Evolutionary conservation across 2,113 vertebrate species (phyloP).

Genomic region (Ia io): DNA sequence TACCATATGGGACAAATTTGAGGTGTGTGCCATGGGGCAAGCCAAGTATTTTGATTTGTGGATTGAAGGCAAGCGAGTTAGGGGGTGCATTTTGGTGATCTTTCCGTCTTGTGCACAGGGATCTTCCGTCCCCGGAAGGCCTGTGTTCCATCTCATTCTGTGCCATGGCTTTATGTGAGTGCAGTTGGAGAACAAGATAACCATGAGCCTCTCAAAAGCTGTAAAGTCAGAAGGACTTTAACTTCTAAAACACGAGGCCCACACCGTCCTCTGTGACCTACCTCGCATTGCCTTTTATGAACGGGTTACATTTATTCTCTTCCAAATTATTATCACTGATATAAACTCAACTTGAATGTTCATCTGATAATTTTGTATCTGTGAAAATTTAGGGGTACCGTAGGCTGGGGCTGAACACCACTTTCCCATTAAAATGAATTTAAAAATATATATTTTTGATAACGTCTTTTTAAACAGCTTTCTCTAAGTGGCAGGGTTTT

Average conservation of each 20-base stretch:
- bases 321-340: neutral
- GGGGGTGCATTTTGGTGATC: rapidly evolving
- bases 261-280: neutral
- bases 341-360: neutral
- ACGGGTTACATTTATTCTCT: neutral
- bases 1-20: neutral
- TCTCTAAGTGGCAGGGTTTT: neutral
- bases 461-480: neutral
- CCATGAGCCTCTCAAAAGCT: neutral
- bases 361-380: neutral
- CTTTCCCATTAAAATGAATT: neutral
- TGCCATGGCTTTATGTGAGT: neutral
- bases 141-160: neutral
- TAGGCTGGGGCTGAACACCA: neutral
- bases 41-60: neutral
- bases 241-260: neutral
- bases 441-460: neutral
- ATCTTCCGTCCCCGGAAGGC: neutral
- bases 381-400: neutral
- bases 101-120: neutral
- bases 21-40: no score
- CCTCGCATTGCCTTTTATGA: neutral
- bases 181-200: neutral
- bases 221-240: neutral
- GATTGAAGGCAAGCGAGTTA: neutral